Evolutionary conservation across 2,888 invertebrate species (phyloP), one percentile per base, ranked within the genome.

Genomic region (Dichetophora obliterata): DNA sequence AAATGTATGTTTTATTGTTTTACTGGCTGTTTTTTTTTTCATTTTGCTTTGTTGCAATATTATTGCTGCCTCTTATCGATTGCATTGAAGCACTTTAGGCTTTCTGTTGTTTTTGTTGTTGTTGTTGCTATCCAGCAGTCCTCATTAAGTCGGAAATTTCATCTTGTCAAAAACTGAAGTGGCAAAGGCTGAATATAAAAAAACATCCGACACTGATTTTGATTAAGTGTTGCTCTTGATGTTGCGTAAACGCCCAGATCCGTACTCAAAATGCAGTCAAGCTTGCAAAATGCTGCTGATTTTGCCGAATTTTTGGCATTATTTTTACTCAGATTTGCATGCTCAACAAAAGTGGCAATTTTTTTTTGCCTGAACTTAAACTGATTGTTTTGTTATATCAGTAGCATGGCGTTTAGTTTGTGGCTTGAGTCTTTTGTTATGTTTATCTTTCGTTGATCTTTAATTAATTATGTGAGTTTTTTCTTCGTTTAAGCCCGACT

Each of bases 131-230:
- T 63, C 48, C 22, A 22, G 61, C 48, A 37, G 27, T 43, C n/a
- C 74, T 66, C 66, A 75, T 75, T 75, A 75, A 75, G 74, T 75
- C 66, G 68, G 75, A 75, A 68, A 75, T 43, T 68, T 75, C 66
- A 75, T 59, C 43, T 57, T 31, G 43, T 16, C 63, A n/a, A 43
- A 43, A 48, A 68, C 43, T 27, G 31, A 31, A 57, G 37, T 34
- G 66, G 43, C 34, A 54, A n/a, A 3, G 63, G 57, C 27, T 6
- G n/a, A 65, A 22, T 1, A 52, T 16, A 54, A 43, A 27, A 50
- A 43, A 27, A n/a, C 24, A 65, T 3, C 9, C 14, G 48, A 31
- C 11, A 52, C 22, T 63, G 61, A 24, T 24, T 11, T 43, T 63
- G 63, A 73, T 65, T 73, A 34, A 73, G 63, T 71, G 71, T 24